Conservation (phyloP, 1,140 invertebrate species). For the Microplitis demolitor region DNA sequence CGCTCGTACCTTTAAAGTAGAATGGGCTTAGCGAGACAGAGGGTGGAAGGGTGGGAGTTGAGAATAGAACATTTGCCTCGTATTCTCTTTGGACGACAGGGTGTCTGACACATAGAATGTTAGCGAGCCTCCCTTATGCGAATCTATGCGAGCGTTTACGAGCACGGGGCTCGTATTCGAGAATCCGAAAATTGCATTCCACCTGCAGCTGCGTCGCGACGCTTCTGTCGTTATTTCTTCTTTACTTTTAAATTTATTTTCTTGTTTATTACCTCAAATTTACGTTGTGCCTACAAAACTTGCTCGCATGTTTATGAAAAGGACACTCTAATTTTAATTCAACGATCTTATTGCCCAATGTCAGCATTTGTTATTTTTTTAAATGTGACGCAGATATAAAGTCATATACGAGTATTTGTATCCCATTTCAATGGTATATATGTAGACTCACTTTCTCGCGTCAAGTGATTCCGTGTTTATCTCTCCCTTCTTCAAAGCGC, state of each 20-base stretch:
- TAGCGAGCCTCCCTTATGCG: constrained; percentile 41
- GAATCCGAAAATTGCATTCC: constrained; percentile 56
- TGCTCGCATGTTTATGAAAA: too few species aligned
- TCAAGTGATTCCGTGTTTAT: constrained; percentile 45
- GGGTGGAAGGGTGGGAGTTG: constrained; percentile 1
- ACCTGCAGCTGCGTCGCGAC: constrained; percentile 24
- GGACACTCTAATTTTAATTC: too few species aligned
- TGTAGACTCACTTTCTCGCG: constrained; percentile 28
- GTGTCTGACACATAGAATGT: constrained; percentile 46
- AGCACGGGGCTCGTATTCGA: constrained; percentile 35
- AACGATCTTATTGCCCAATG: too few species aligned
- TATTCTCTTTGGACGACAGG: constrained; percentile 23
- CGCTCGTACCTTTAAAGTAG: constrained; percentile 21
- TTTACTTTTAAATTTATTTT: constrained; percentile 8
- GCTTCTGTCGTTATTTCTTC: constrained; percentile 8
- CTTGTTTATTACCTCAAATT: constrained; percentile 8
- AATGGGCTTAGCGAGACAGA: background rate
- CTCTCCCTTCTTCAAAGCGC: background rate
- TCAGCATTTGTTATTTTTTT: too few species aligned
- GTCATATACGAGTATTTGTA: too few species aligned
- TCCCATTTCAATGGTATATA: too few species aligned
- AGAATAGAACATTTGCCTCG: constrained; percentile 6
- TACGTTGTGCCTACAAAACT: background rate
- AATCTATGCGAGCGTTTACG: constrained; percentile 47
- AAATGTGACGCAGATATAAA: too few species aligned